These are phyloP conservation scores for Xestobium rufovillosum DNA, from an alignment of 2,888 invertebrate species.

Conservation along the genomic window DNA sequence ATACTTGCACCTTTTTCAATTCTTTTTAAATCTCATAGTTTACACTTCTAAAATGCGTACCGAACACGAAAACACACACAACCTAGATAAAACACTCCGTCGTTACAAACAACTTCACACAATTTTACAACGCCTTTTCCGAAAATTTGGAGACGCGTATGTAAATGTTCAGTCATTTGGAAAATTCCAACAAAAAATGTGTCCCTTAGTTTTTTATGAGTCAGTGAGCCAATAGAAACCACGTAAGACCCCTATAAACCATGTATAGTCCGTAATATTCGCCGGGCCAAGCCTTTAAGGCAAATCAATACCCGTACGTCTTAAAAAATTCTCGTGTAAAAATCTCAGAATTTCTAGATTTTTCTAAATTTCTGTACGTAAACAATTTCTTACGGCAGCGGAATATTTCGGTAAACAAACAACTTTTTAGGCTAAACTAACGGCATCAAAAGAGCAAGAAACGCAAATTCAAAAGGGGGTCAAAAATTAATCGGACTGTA, in stretches of 20 bases:
- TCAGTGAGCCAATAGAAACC: constrained; percentile 46
- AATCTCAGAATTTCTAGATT: constrained; percentile 29
- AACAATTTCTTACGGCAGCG: constrained; percentile 2
- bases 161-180: constrained; percentile 52
- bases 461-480: constrained; percentile 42
- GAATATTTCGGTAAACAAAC: constrained; percentile 24
- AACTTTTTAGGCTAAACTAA: constrained; percentile 37
- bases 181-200: constrained; percentile 53
- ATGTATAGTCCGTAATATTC: constrained; percentile 43
- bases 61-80: constrained; percentile 15
- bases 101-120: constrained; percentile 15
- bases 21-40: constrained; percentile 33
- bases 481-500: constrained; percentile 39
- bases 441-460: constrained; percentile 36
- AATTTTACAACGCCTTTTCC: constrained; percentile 34
- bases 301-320: constrained; percentile 45
- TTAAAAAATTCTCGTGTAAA: constrained; percentile 41
- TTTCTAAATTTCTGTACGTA: constrained; percentile 23
- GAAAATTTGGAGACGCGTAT: constrained; percentile 42
- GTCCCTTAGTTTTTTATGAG: constrained; percentile 45
- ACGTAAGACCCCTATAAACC: constrained; percentile 45
- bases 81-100: not conserved
- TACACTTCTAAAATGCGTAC: constrained; percentile 24
- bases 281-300: constrained; percentile 45
- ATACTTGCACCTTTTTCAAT: constrained; percentile 35